A percentile compares a stretch with the other conserved stretches of the same genome.
These are phyloP conservation scores for Poecilia velifera DNA, from an alignment of 2,797 vertebrate species.

Conservation along the genomic window DNA sequence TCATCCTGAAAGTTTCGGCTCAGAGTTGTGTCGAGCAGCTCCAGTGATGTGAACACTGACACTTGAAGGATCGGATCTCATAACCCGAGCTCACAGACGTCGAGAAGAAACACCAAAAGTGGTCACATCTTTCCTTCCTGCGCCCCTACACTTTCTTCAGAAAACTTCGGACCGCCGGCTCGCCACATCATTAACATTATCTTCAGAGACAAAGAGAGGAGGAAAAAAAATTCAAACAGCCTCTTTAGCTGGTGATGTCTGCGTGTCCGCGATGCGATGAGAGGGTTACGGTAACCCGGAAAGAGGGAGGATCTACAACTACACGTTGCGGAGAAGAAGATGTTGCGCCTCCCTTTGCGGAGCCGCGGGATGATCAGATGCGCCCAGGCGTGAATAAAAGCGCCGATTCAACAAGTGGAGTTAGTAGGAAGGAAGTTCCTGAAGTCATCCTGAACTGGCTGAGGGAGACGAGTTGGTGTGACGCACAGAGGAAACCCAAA, in stretches of 20 bases:
- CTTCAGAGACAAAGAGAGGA: not conserved
- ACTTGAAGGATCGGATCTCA: not conserved
- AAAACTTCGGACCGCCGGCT: not conserved
- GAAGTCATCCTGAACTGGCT: not conserved
- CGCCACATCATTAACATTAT: not conserved
- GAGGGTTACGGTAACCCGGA: not conserved
- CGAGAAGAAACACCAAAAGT: not conserved
- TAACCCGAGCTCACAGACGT: not conserved
- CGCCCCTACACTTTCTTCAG: not conserved
- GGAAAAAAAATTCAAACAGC: not conserved
- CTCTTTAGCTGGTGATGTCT: not conserved
- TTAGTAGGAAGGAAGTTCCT: not conserved
- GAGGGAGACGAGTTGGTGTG: not conserved
- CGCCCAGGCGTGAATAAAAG: not conserved
- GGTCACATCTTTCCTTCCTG: not conserved
- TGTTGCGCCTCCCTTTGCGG: not conserved
- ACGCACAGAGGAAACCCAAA: not conserved
- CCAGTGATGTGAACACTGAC: not conserved
- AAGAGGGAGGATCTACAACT: not conserved
- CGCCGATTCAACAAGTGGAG: not conserved
- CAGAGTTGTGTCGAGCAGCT: not conserved
- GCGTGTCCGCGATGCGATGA: not conserved
- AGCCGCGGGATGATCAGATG: not conserved
- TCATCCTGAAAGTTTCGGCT: slow-evolving; percentile 14
- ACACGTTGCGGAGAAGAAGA: not conserved